Evolutionary conservation across 2,113 vertebrate genomes (phyloP), one percentile per base, ranked within the genome.

Genomic region (Mirza zaza): DNA sequence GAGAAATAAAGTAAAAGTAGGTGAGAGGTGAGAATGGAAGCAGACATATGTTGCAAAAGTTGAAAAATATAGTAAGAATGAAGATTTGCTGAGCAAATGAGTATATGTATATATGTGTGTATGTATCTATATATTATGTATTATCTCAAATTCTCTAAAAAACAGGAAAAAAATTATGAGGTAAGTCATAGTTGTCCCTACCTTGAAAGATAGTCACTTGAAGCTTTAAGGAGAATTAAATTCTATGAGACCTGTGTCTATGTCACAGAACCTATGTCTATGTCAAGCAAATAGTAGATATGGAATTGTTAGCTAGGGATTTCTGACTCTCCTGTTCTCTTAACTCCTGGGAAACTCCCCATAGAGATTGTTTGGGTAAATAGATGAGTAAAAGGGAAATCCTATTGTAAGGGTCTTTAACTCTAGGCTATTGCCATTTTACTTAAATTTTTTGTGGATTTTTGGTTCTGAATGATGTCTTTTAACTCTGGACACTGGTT

Each of bases 101-200:
- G 5, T 59, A 8, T 34, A 27, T 65, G 4, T 48, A 7, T n/a
- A 4, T 59, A 32, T 45, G 32, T 45, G 32, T 21, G 14, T n/a
- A 7, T n/a, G 0, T 79, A n/a, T n/a, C 10, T 55, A 52, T 76
- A 32, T 65, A 27, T 52, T 61, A 71, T 20, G 12, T 32, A 55
- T 76, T 88, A 90, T 96, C 76, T 80, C 18, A 80, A 90, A 70
- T 81, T 94, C 8, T 93, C 86, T 61, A 32, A 71, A 50, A 81
- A 52, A 23, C 18, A 42, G 13, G 8, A 52, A 63, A 55, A 82
- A 36, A 8, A 18, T 65, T 18, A 20, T 0, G 2, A 50, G 8
- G 11, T 21, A 87, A 68, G 11, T 67, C 32, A 20, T 59, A 79
- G 75, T 79, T 36, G 36, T n/a, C 3, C 6, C 2, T 45, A 85